phyloP scores from a whole-genome alignment of 2,797 vertebrate species.

The Enteromius radiatus region DNA sequence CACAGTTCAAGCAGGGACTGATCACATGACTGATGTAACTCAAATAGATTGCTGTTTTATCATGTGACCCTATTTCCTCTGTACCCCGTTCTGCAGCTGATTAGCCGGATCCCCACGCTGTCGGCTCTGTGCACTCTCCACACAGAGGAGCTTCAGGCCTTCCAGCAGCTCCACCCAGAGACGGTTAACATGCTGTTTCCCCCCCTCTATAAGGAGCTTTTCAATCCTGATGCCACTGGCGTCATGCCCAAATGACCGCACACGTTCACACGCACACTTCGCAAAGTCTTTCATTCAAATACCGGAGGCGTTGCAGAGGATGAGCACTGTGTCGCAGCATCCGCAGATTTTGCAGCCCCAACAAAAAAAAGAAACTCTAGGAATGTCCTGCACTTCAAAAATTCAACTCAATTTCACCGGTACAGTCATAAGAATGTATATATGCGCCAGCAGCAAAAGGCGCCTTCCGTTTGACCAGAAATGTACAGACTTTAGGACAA shows the following conservation, averaged over 20 bases:
- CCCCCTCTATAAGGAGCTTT: conserved; percentile 99
- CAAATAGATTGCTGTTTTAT: neutral
- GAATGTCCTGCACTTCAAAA: conserved; percentile 96
- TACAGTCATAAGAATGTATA: conserved; percentile 99
- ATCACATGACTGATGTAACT: neutral
- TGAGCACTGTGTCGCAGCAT: conserved; percentile 16
- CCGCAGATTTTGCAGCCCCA: conserved; percentile 46
- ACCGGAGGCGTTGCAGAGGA: neutral
- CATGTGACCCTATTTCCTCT: neutral
- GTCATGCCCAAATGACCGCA: conserved; percentile 91
- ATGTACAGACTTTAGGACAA: conserved; percentile 92
- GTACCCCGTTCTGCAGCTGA: conserved; percentile 81
- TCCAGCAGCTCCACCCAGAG: conserved; percentile 98
- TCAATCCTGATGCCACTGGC: conserved; percentile 94
- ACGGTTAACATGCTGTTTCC: conserved; percentile 98
- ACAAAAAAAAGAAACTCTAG: conserved; percentile 76
- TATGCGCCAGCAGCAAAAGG: conserved; percentile 86
- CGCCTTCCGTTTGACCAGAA: conserved; percentile 90
- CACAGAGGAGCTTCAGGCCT: conserved; percentile 97
- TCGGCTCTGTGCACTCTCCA: conserved; percentile 98
- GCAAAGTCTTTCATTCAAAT: conserved; percentile 5
- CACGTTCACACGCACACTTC: conserved; percentile 3
- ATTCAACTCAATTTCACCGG: conserved; percentile 94
- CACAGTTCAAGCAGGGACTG: conserved; percentile 18
- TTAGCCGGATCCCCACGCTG: conserved; percentile 96